phyloP scores from a whole-genome alignment of 35 echinoderm and acorn worm species.

The Amphiura filiformis region DNA sequence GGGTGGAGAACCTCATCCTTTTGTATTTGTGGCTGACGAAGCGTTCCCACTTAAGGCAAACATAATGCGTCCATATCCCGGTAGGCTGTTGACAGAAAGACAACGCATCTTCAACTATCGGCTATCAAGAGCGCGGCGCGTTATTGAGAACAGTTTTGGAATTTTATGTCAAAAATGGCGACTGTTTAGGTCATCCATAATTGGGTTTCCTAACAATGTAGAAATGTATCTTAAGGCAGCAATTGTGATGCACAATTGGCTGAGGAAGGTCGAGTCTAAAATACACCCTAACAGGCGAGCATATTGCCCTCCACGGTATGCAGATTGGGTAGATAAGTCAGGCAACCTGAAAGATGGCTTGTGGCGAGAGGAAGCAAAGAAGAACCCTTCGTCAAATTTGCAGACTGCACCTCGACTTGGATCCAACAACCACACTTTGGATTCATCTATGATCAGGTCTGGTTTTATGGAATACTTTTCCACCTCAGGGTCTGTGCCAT shows the following conservation, averaged over 20 bases:
- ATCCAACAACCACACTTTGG: background rate
- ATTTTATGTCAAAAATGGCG: background rate
- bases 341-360: background rate
- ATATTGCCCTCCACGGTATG: background rate
- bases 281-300: background rate
- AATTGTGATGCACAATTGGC: background rate
- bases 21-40: no score
- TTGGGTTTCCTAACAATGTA: background rate
- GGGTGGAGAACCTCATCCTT: no score
- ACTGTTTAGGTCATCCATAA: background rate
- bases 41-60: no score
- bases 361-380: background rate
- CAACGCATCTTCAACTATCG: no score
- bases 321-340: background rate
- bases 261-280: background rate
- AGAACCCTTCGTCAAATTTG: background rate
- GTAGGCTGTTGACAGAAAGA: no score
- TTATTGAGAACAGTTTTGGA: background rate
- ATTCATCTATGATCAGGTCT: background rate
- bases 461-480: background rate
- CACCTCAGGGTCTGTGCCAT: background rate
- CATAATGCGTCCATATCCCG: no score
- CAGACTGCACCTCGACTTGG: background rate
- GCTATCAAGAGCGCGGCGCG: background rate
- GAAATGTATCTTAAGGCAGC: background rate